Percentiles rank a stretch among this genome's conserved stretches.
These are phyloP conservation scores for Gastrophryne carolinensis DNA, from an alignment of 2,797 vertebrate genomes.

Conservation along the genomic window DNA sequence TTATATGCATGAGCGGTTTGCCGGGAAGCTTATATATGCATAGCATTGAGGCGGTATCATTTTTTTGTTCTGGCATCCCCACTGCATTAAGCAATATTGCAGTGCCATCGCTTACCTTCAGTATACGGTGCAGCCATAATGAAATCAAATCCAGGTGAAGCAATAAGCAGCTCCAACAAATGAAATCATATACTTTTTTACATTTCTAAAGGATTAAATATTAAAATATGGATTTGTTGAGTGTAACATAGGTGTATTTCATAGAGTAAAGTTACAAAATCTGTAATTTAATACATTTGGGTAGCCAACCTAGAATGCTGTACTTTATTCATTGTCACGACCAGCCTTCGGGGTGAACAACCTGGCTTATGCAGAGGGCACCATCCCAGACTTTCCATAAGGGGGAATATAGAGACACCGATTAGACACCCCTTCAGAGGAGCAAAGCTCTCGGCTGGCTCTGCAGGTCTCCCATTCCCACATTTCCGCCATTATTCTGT, in stretches of 20 bases:
- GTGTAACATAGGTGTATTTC: neutral
- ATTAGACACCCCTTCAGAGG: too few species aligned
- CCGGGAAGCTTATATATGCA: constrained; percentile 44
- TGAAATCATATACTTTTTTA: constrained; percentile 29
- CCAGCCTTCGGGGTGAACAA: too few species aligned
- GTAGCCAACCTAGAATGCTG: neutral
- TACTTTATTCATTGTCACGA: too few species aligned
- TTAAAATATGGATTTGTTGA: constrained; percentile 16
- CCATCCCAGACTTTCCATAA: too few species aligned
- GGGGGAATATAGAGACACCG: too few species aligned
- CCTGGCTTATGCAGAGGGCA: too few species aligned
- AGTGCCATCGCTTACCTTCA: constrained; percentile 21
- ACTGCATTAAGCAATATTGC: constrained; percentile 25
- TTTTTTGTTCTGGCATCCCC: constrained; percentile 34
- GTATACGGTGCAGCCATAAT: constrained; percentile 19
- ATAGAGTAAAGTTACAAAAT: neutral
- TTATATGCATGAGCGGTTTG: constrained; percentile 42
- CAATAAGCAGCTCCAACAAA: constrained; percentile 12
- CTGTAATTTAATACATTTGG: neutral
- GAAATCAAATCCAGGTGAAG: constrained; percentile 29
- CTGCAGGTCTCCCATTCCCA: too few species aligned
- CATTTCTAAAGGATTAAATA: neutral
- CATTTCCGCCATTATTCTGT: too few species aligned
- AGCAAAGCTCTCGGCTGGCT: too few species aligned
- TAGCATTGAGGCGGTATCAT: constrained; percentile 41